These are phyloP conservation scores for Microctenopoma steveboyesi DNA, from an alignment of 2,797 vertebrate species.

Conservation along the genomic window DNA sequence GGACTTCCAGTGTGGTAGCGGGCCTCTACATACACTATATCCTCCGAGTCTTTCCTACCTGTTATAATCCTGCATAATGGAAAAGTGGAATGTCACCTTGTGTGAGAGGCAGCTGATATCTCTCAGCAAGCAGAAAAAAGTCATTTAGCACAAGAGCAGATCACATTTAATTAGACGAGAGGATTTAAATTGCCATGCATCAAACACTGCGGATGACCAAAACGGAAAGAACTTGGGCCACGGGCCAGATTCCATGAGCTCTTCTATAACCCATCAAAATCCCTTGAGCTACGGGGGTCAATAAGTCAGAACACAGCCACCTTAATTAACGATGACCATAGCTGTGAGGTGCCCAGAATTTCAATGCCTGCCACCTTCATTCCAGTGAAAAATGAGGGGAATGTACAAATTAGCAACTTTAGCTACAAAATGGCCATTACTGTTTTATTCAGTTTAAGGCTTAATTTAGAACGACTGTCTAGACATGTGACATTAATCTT, in stretches of 20 bases:
- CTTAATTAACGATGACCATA: conserved; percentile 89
- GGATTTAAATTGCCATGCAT: conserved; percentile 89
- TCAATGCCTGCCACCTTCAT: conserved; percentile 71
- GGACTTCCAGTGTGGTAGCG: conserved; percentile 70
- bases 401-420: conserved; percentile 59
- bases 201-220: conserved; percentile 84
- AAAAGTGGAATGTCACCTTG: conserved; percentile 89
- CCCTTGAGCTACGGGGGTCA: conserved; percentile 84
- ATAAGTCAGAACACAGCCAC: conserved; percentile 83
- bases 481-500: conserved; percentile 46
- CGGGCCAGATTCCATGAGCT: conserved; percentile 85
- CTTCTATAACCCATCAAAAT: conserved; percentile 85
- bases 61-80: conserved; percentile 87
- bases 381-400: conserved; percentile 50
- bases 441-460: conserved; percentile 42
- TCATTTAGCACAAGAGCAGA: conserved; percentile 88
- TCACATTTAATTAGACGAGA: conserved; percentile 89
- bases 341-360: conserved; percentile 75
- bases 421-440: conserved; percentile 30
- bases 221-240: conserved; percentile 81
- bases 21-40: conserved; percentile 71
- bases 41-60: conserved; percentile 81
- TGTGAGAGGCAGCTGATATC: conserved; percentile 86
- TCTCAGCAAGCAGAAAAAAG: conserved; percentile 80
- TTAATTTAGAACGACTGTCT: conserved; percentile 29